phyloP scores from a whole-genome alignment of 2,113 vertebrate species.

The Myiagra hebetior region DNA sequence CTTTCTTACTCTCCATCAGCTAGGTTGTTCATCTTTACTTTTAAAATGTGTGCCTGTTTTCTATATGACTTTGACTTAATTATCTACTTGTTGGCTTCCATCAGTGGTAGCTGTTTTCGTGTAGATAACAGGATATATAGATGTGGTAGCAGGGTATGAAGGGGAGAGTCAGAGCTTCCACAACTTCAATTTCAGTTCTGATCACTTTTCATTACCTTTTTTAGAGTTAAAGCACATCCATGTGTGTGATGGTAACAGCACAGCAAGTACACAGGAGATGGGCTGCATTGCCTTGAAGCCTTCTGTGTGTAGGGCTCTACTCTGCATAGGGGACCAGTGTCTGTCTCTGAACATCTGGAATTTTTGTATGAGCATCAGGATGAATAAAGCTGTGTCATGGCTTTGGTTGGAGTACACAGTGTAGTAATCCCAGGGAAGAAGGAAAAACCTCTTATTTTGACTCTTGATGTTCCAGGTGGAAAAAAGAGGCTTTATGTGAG shows the following conservation, averaged over 20 bases:
- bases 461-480: background rate
- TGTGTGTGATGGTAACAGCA: background rate
- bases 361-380: background rate
- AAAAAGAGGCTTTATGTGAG: background rate
- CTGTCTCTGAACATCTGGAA: background rate
- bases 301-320: background rate
- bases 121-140: background rate
- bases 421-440: background rate
- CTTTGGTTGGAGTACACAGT: background rate
- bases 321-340: background rate
- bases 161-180: background rate
- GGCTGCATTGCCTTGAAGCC: background rate
- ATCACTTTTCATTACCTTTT: background rate
- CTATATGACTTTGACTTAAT: background rate
- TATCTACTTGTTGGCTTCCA: background rate
- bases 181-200: background rate
- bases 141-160: background rate
- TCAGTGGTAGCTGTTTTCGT: background rate
- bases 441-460: background rate
- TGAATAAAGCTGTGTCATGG: background rate
- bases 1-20: background rate
- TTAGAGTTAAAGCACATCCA: background rate
- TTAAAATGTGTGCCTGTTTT: background rate
- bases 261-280: background rate
- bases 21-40: background rate